phyloP scores from a whole-genome alignment of 2,888 invertebrate species.

The Morpho achilles region DNA sequence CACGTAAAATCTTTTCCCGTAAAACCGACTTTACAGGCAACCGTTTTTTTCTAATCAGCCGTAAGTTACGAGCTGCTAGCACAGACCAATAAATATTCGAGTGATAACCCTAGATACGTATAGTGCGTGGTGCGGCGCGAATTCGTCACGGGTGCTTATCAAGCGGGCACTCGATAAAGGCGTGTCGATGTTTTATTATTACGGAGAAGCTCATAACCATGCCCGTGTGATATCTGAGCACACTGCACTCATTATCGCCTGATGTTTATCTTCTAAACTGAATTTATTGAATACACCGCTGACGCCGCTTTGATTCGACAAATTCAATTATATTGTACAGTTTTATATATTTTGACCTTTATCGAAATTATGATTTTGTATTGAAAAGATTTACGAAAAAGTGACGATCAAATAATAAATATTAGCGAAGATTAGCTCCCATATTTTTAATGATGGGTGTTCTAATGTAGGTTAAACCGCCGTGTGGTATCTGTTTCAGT shows the following conservation, averaged over 20 bases:
- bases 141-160: constrained; percentile 79
- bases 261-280: constrained; percentile 39
- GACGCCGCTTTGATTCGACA: too few relatives aligned
- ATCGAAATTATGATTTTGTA: too few relatives aligned
- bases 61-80: too few relatives aligned
- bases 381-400: too few relatives aligned
- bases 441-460: constrained; percentile 3
- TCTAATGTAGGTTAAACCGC: constrained; percentile 15
- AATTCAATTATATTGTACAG: too few relatives aligned
- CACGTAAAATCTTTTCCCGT: too few relatives aligned
- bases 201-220: constrained; percentile 61
- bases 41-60: too few relatives aligned
- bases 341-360: too few relatives aligned
- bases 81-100: neutral
- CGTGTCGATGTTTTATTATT: constrained; percentile 72
- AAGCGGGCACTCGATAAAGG: constrained; percentile 70
- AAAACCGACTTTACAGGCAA: too few relatives aligned
- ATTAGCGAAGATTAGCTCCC: too few relatives aligned
- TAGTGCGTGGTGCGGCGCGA: constrained; percentile 51
- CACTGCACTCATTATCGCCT: constrained; percentile 38
- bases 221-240: constrained; percentile 1
- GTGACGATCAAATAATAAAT: too few relatives aligned
- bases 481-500: too few relatives aligned
- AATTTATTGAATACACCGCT: constrained; percentile 13
- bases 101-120: neutral